phyloP scores from a whole-genome alignment of 2,113 vertebrate species.

The Cettia cetti region DNA sequence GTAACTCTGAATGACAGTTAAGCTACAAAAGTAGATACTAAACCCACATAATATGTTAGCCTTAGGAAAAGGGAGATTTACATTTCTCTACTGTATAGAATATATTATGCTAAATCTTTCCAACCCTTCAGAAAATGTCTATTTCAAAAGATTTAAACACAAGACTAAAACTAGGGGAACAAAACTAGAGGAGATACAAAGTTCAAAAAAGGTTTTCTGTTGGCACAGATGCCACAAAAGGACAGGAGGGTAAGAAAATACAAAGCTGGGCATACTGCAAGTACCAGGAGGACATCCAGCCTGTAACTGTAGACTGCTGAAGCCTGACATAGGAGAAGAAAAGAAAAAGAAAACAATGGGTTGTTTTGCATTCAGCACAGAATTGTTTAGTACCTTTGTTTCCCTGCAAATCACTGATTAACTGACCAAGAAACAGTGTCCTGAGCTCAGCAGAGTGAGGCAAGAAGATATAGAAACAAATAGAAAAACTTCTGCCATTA shows the following conservation, averaged over 20 bases:
- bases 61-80: background rate
- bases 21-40: background rate
- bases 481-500: background rate
- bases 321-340: background rate
- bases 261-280: background rate
- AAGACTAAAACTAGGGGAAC: background rate
- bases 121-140: background rate
- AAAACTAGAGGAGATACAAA: background rate
- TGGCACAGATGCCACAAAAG: background rate
- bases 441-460: background rate
- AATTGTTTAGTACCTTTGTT: background rate
- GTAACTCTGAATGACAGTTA: background rate
- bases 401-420: background rate
- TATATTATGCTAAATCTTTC: background rate
- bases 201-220: background rate
- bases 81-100: background rate
- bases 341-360: background rate
- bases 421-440: background rate
- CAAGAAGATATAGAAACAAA: background rate
- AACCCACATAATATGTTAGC: background rate
- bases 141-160: background rate
- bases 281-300: background rate
- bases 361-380: fast-evolving
- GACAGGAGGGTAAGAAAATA: background rate
- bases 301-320: background rate